These are phyloP conservation scores for Puma concolor DNA, from an alignment of 2,113 vertebrate species.

Conservation along the genomic window DNA sequence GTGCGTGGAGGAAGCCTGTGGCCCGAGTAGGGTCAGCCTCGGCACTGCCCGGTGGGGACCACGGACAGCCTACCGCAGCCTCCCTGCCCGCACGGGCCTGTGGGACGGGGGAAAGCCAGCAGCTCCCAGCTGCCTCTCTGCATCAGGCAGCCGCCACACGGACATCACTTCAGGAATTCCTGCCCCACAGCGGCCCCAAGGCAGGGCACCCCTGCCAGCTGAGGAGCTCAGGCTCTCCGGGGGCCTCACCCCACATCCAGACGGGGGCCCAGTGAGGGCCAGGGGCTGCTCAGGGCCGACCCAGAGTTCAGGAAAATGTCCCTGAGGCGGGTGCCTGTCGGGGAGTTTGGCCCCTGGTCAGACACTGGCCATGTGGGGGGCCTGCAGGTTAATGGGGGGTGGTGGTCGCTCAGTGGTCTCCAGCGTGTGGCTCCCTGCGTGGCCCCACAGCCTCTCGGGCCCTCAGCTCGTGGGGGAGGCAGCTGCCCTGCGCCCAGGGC, in stretches of 20 bases:
- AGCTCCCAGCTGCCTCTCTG: background rate
- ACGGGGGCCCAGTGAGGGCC: background rate
- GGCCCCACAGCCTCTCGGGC: background rate
- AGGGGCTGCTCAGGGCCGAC: background rate
- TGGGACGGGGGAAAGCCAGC: background rate
- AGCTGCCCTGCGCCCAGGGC: background rate
- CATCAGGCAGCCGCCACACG: accelerated
- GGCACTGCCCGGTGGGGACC: background rate
- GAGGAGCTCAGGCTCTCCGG: accelerated
- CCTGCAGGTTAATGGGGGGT: background rate
- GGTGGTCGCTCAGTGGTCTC: background rate
- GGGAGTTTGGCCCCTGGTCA: background rate
- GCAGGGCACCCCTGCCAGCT: accelerated
- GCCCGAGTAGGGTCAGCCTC: constrained; percentile 48
- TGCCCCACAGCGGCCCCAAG: background rate
- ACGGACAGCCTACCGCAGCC: background rate
- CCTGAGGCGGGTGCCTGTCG: background rate
- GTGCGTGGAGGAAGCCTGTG: constrained; percentile 45
- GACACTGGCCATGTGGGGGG: accelerated
- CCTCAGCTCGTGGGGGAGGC: accelerated
- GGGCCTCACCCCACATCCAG: too few relatives aligned
- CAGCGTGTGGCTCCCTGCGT: accelerated
- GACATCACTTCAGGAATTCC: background rate
- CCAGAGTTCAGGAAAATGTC: background rate
- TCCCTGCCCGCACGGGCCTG: background rate